Conservation (phyloP, 2,113 vertebrate genomes). For the Haemorhous mexicanus region DNA sequence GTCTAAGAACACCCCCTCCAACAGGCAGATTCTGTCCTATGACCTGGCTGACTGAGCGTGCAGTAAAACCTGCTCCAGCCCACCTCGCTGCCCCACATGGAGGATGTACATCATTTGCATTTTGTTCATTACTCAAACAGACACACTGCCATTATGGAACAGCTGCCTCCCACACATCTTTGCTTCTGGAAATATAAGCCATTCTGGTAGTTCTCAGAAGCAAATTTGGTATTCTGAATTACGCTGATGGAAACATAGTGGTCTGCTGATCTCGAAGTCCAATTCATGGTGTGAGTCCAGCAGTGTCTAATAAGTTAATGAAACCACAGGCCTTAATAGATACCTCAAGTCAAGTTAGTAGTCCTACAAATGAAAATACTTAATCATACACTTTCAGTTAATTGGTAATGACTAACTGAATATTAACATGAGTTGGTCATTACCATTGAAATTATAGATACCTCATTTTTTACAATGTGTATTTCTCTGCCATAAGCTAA, state of each 20-base stretch:
- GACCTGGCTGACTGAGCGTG: not conserved
- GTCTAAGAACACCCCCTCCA: not conserved
- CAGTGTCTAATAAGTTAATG: slow-evolving; percentile 46
- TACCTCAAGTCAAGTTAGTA: slow-evolving; percentile 7
- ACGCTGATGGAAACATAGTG: slow-evolving; percentile 16
- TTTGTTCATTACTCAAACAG: not conserved
- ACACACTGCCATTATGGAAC: not conserved
- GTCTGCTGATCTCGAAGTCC: slow-evolving; percentile 18
- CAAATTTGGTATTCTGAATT: slow-evolving; percentile 18
- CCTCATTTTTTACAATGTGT: not conserved
- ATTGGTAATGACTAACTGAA: slow-evolving; percentile 8
- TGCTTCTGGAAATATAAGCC: not conserved
- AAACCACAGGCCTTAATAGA: slow-evolving; percentile 38
- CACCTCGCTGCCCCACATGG: not conserved
- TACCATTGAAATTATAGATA: not conserved
- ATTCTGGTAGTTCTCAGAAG: slow-evolving; percentile 24
- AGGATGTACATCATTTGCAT: not conserved
- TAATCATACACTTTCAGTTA: slow-evolving; percentile 47
- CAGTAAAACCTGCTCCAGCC: not conserved
- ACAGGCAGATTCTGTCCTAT: not conserved
- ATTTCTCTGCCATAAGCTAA: not conserved
- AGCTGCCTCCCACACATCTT: not conserved
- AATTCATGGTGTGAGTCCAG: not conserved
- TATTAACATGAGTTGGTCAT: not conserved
- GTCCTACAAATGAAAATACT: slow-evolving; percentile 42